These are phyloP conservation scores for Antheraea pernyi DNA, from an alignment of 1,140 invertebrate genomes.

Conservation along the genomic window DNA sequence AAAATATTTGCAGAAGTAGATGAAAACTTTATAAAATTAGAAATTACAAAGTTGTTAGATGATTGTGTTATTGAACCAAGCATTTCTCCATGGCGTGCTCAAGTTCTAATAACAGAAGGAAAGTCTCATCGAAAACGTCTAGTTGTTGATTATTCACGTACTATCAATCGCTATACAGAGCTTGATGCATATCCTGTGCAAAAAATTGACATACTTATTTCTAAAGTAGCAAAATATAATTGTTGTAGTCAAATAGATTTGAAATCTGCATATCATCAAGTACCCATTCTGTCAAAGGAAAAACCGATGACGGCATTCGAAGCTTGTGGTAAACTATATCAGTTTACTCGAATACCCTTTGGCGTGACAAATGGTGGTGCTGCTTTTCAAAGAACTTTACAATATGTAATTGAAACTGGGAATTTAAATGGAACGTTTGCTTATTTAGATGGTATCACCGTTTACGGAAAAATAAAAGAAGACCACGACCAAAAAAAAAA, in stretches of 20 bases:
- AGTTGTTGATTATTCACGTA: not conserved
- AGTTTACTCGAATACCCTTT: not conserved
- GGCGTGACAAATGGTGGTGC: not conserved
- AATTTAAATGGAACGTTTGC: no score
- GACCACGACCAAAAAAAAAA: not conserved
- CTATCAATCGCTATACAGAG: not conserved
- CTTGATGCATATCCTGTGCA: slow-evolving; percentile 7
- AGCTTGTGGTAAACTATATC: no score
- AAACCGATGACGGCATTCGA: no score
- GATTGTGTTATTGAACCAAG: no score
- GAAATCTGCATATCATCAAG: slow-evolving; percentile 10
- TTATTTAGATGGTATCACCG: not conserved
- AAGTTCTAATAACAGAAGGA: not conserved
- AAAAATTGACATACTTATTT: slow-evolving; percentile 3
- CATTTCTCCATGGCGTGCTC: no score
- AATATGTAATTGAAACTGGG: no score
- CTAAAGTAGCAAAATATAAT: slow-evolving; percentile 9
- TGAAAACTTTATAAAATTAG: no score
- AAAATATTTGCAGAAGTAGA: not conserved
- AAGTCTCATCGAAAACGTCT: not conserved
- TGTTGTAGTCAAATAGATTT: slow-evolving; percentile 18
- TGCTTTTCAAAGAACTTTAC: no score
- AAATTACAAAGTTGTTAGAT: no score
- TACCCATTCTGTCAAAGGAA: no score
- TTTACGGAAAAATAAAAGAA: not conserved